Percentiles rank a stretch among this genome's conserved stretches.
These are phyloP conservation scores for Ciconia boyciana DNA, from an alignment of 2,113 vertebrate genomes.

Conservation along the genomic window DNA sequence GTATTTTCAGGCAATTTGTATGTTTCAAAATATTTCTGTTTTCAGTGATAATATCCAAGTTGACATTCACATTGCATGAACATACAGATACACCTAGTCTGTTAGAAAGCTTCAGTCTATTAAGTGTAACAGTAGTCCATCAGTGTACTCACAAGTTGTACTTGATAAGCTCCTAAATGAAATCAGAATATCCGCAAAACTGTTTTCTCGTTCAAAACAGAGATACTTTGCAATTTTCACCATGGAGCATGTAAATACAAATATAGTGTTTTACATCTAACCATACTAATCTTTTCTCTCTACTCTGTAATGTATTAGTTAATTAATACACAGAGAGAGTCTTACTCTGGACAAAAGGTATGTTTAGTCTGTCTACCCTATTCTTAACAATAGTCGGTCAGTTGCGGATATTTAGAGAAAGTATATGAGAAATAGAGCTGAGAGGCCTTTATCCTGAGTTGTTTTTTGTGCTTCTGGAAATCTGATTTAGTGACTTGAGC, in stretches of 20 bases:
- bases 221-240: neutral
- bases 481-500: neutral
- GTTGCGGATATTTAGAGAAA: neutral
- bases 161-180: neutral
- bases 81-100: fast-evolving
- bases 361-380: neutral
- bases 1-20: neutral
- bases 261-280: neutral
- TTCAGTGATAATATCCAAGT: neutral
- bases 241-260: neutral
- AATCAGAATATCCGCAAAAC: neutral
- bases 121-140: neutral
- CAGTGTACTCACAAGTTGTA: neutral
- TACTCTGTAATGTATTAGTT: neutral
- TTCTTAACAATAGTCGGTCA: neutral
- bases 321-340: neutral
- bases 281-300: neutral
- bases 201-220: neutral
- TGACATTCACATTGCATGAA: neutral
- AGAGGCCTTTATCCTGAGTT: neutral
- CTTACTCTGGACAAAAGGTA: neutral
- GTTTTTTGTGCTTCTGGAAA: neutral
- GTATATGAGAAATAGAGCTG: neutral
- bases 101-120: neutral
- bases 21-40: neutral